Conservation (phyloP, 30 jellyfish, hydroid and myxozoan species). For the Chironex yamaguchii region DNA sequence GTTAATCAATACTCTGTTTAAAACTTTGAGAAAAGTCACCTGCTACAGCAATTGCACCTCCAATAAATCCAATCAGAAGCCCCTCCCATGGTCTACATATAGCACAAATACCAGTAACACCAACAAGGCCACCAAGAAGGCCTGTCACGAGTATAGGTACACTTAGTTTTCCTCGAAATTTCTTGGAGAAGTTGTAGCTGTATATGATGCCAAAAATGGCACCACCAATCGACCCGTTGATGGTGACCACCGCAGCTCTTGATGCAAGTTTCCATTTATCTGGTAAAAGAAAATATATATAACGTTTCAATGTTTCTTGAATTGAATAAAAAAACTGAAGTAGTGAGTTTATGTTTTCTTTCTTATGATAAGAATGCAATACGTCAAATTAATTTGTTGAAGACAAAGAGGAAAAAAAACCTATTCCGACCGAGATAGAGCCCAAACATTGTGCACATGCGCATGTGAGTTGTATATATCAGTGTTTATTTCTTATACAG, state of each 20-base stretch:
- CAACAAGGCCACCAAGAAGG: conserved; percentile 84
- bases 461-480: no score
- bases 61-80: conserved; percentile 71
- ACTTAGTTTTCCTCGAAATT: conserved; percentile 58
- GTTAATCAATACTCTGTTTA: neutral
- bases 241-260: conserved; percentile 85
- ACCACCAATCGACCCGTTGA: conserved; percentile 88
- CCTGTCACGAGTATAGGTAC: conserved; percentile 70
- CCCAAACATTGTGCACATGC: no score
- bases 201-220: conserved; percentile 75
- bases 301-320: neutral
- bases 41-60: conserved; percentile 20
- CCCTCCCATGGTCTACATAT: conserved; percentile 92
- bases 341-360: no score
- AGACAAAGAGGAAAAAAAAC: no score
- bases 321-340: no score
- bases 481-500: no score
- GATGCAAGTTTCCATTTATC: conserved; percentile 93
- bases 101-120: conserved; percentile 84
- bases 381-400: no score
- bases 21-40: neutral
- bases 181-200: conserved; percentile 46
- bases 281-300: conserved; percentile 3
- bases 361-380: no score
- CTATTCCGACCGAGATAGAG: no score